These are phyloP conservation scores for Leucozona laternaria DNA, from an alignment of 2,888 invertebrate species.

Conservation along the genomic window DNA sequence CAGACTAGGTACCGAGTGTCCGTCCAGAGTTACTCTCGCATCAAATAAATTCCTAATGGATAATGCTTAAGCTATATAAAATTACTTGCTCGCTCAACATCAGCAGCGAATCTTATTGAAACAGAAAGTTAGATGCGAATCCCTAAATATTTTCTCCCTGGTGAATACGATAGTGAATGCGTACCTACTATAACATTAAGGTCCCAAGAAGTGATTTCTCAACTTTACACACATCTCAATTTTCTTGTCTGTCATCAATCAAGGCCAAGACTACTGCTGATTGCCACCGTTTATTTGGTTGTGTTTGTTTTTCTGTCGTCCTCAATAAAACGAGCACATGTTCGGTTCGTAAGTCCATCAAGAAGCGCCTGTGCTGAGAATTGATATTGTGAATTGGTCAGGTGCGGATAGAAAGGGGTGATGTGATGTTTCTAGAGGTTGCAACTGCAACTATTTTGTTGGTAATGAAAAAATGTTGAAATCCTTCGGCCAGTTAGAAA, in stretches of 20 bases:
- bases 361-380: slow-evolving; percentile 19
- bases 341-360: slow-evolving; percentile 5
- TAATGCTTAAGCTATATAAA: too few relatives aligned
- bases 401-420: background rate
- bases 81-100: too few relatives aligned
- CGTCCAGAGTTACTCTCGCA: background rate
- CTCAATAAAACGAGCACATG: slow-evolving; percentile 15
- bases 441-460: too few relatives aligned
- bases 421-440: background rate
- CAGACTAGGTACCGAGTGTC: background rate
- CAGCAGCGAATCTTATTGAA: background rate
- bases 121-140: background rate
- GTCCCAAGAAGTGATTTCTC: slow-evolving; percentile 43
- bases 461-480: background rate
- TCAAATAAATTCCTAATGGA: background rate
- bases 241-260: slow-evolving; percentile 77
- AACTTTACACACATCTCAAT: slow-evolving; percentile 76
- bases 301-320: slow-evolving; percentile 7
- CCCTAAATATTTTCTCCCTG: background rate
- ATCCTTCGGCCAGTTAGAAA: too few relatives aligned
- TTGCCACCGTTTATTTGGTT: slow-evolving; percentile 71
- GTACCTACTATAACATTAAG: background rate
- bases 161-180: background rate
- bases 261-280: slow-evolving; percentile 73
- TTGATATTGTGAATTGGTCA: background rate